Evolutionary conservation across 2,113 vertebrate genomes (phyloP).

Genomic region (Rutilus rutilus): DNA sequence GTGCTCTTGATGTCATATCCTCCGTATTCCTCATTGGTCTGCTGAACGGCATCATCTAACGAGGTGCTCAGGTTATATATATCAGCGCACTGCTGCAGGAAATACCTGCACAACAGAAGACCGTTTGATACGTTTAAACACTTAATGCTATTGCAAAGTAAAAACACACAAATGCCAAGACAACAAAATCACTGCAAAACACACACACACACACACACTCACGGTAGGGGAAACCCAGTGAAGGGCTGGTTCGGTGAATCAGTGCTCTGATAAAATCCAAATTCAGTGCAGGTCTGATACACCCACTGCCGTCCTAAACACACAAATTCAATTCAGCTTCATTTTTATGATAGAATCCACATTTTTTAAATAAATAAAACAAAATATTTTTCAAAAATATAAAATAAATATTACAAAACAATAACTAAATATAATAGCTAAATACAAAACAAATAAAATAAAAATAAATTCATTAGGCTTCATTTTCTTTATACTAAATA

Average conservation of each 20-base stretch:
- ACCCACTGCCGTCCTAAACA: conserved; percentile 67
- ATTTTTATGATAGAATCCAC: background rate
- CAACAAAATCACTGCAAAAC: background rate
- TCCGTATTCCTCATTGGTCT: conserved; percentile 73
- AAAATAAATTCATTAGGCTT: background rate
- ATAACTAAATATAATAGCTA: no score
- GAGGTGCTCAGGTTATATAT: conserved; percentile 66
- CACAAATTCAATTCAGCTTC: conserved; percentile 22
- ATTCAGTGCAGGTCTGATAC: conserved; percentile 78
- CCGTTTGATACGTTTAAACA: background rate
- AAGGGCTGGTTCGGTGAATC: conserved; percentile 74
- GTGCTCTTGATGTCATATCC: conserved; percentile 64
- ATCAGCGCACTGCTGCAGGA: conserved; percentile 62
- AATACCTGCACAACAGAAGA: conserved; percentile 59
- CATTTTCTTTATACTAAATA: background rate
- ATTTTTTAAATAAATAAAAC: no score
- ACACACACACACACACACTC: conserved; percentile 52
- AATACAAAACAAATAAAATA: no score
- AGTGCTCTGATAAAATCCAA: conserved; percentile 77
- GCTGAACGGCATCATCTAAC: conserved; percentile 60
- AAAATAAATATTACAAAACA: no score
- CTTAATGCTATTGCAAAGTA: background rate
- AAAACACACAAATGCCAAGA: background rate
- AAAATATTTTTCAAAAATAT: no score
- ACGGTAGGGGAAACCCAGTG: conserved; percentile 72